phyloP scores from a whole-genome alignment of 1,140 invertebrate genomes.

The Spodoptera frugiperda region DNA sequence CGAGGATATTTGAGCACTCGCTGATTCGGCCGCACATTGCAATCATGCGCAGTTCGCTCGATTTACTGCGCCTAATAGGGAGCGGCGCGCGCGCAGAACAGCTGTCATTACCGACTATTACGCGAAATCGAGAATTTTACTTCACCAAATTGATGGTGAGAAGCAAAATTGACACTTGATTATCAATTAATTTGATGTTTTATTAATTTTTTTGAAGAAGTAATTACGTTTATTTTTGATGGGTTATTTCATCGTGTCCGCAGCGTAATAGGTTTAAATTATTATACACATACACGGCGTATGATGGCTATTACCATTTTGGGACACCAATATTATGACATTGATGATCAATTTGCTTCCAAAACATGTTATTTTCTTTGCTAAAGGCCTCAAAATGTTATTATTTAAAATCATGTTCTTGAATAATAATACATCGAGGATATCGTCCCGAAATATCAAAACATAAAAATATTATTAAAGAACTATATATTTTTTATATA shows the following conservation, averaged over 20 bases:
- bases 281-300: no score
- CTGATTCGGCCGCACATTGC: constrained; percentile 2
- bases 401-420: neutral
- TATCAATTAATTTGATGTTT: constrained; percentile 27
- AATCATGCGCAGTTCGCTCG: constrained; percentile 21
- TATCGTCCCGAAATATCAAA: neutral
- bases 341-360: no score
- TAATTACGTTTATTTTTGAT: neutral
- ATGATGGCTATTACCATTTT: no score
- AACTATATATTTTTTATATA: no score
- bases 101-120: constrained; percentile 31
- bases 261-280: no score
- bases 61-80: constrained; percentile 33
- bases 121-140: constrained; percentile 19
- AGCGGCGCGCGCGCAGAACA: constrained; percentile 21
- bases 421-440: neutral
- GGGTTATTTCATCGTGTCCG: neutral
- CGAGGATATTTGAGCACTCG: neutral
- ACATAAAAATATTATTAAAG: neutral
- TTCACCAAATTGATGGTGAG: constrained; percentile 4
- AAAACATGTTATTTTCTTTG: no score
- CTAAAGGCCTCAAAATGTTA: neutral
- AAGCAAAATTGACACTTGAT: constrained; percentile 23
- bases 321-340: no score
- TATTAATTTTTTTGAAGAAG: neutral